Evolutionary conservation across 2,797 vertebrate species (phyloP).

Genomic region (Microcaecilia unicolor): DNA sequence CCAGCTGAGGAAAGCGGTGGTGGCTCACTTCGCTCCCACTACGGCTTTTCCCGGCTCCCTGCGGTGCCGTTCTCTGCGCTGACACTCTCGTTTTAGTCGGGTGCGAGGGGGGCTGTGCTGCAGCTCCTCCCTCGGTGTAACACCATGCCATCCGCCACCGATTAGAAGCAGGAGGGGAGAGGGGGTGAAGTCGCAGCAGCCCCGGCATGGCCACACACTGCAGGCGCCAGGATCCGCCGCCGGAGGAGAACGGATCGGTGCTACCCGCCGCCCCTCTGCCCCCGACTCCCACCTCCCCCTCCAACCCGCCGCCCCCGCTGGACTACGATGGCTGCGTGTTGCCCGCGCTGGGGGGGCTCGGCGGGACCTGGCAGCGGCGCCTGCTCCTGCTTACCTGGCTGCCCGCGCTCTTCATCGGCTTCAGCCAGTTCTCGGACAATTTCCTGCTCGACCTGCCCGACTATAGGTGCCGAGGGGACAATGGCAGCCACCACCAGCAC

Average conservation of each 20-base stretch:
- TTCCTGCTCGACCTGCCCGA: conserved; percentile 83
- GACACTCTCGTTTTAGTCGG: no score
- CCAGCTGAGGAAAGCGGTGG: no score
- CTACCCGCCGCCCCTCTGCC: conserved; percentile 31
- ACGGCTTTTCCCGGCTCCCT: not conserved
- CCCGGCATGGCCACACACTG: conserved; percentile 56
- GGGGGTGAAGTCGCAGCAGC: not conserved
- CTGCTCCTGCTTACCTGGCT: conserved; percentile 91
- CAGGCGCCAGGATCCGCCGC: conserved; percentile 40
- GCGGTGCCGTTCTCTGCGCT: no score
- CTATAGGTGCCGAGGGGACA: conserved; percentile 65
- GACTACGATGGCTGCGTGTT: conserved; percentile 77
- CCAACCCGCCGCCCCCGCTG: conserved; percentile 52
- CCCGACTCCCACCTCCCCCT: conserved; percentile 1
- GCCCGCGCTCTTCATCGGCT: conserved; percentile 86
- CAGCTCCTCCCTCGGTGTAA: not conserved
- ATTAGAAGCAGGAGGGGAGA: no score
- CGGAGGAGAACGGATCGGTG: conserved; percentile 43
- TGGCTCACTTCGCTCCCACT: no score
- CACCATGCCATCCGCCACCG: no score
- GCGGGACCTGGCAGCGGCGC: conserved; percentile 77
- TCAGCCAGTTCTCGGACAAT: conserved; percentile 89
- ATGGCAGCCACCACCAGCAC: conserved; percentile 23
- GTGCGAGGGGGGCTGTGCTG: not conserved
- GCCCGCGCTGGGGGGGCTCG: conserved; percentile 82